A percentile compares a stretch with the other conserved stretches of the same genome.
Evolutionary conservation across 2,797 vertebrate genomes (phyloP).

Genomic region (Alcedo quadribrachys): DNA sequence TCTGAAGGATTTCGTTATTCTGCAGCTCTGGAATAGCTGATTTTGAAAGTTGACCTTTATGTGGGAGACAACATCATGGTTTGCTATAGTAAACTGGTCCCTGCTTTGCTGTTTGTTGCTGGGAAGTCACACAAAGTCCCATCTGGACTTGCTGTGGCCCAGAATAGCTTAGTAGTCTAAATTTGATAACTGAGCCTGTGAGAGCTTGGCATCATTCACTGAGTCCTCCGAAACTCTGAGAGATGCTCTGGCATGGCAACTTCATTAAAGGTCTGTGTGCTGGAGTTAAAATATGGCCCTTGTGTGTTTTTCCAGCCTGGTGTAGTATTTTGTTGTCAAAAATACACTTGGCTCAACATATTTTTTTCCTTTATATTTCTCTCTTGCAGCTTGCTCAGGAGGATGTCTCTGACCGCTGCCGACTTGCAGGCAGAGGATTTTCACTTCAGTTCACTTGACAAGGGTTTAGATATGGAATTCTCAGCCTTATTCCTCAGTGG

Average conservation of each 20-base stretch:
- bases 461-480: not conserved
- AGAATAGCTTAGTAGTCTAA: not conserved
- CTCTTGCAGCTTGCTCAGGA: not conserved
- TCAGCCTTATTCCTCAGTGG: not conserved
- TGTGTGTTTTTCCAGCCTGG: fast-evolving
- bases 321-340: not conserved
- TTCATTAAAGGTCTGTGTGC: not conserved
- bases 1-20: not conserved
- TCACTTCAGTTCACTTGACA: not conserved
- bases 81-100: not conserved
- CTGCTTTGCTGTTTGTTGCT: not conserved
- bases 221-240: not conserved
- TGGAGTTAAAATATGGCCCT: not conserved
- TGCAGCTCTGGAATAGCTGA: not conserved
- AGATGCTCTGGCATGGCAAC: not conserved
- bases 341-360: not conserved
- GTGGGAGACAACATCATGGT: not conserved
- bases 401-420: not conserved
- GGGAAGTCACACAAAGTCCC: not conserved
- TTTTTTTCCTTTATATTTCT: not conserved
- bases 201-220: not conserved
- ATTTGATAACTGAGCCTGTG: not conserved
- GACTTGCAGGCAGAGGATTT: not conserved
- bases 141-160: fast-evolving
- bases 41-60: not conserved